A percentile compares a stretch with the other conserved stretches of the same genome.
Conservation (phyloP, 2,888 invertebrate species). For the Dryocosmus kuriphilus region DNA sequence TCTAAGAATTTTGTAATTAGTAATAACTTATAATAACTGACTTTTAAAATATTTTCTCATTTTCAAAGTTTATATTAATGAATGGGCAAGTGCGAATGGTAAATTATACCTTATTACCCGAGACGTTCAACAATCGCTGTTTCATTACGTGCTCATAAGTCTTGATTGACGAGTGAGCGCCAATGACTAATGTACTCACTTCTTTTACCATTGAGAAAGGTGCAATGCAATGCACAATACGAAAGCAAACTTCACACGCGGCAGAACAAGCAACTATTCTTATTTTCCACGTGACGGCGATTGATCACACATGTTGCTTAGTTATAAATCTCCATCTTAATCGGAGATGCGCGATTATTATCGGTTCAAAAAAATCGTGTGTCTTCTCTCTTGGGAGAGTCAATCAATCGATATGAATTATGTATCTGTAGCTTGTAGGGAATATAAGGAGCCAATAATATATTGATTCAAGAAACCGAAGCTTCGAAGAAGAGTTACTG, state of each 20-base stretch:
- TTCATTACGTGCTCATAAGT: constrained; percentile 1
- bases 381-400: not conserved
- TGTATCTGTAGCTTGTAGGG: constrained; percentile 31
- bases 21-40: no score
- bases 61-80: not conserved
- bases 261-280: not conserved
- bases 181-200: constrained; percentile 10
- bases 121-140: not conserved
- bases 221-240: constrained; percentile 6
- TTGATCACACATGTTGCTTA: not conserved
- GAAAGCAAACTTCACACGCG: constrained; percentile 13
- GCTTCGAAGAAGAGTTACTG: constrained; percentile 1
- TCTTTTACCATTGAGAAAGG: not conserved
- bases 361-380: not conserved
- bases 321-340: constrained; percentile 11
- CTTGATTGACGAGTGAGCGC: constrained; percentile 25
- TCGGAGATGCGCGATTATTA: constrained; percentile 9
- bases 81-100: constrained; percentile 7
- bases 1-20: no score
- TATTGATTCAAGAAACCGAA: constrained; percentile 14
- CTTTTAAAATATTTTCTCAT: not conserved
- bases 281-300: not conserved
- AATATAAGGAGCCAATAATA: constrained; percentile 36
- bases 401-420: constrained; percentile 18
- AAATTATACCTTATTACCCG: constrained; percentile 1